Conservation (phyloP, 1,140 invertebrate species). For the Acromyrmex charruanus region DNA sequence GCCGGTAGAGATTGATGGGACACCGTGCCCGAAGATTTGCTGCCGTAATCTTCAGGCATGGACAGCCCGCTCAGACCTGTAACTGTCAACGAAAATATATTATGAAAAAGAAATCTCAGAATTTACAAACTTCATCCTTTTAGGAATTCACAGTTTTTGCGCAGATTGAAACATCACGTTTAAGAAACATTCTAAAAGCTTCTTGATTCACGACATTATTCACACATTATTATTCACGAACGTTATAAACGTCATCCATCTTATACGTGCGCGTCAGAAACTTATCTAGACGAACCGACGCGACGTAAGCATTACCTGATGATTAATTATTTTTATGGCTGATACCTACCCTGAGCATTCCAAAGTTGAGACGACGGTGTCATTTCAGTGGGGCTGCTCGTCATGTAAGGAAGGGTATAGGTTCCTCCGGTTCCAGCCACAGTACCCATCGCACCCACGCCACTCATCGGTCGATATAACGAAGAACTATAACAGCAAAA, state of each 20-base stretch:
- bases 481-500: constrained; percentile 77
- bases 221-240: neutral
- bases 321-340: neutral
- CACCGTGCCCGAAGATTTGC: constrained; percentile 76
- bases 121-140: neutral
- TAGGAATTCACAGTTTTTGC: neutral
- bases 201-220: neutral
- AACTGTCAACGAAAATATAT: neutral
- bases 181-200: neutral
- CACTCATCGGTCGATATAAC: constrained; percentile 80
- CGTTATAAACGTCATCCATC: neutral
- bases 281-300: no score
- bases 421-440: constrained; percentile 55
- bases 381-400: constrained; percentile 78
- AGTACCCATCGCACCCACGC: constrained; percentile 72
- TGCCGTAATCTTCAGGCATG: constrained; percentile 80
- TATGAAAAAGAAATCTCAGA: neutral
- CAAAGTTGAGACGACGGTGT: constrained; percentile 77
- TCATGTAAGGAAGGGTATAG: constrained; percentile 79
- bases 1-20: constrained; percentile 80
- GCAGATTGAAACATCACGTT: neutral
- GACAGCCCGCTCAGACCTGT: constrained; percentile 69
- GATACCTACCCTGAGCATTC: constrained; percentile 77
- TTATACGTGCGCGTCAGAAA: neutral
- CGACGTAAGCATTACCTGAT: neutral